Conservation (phyloP, 1,140 invertebrate species). For the Cryptotermes secundus region DNA sequence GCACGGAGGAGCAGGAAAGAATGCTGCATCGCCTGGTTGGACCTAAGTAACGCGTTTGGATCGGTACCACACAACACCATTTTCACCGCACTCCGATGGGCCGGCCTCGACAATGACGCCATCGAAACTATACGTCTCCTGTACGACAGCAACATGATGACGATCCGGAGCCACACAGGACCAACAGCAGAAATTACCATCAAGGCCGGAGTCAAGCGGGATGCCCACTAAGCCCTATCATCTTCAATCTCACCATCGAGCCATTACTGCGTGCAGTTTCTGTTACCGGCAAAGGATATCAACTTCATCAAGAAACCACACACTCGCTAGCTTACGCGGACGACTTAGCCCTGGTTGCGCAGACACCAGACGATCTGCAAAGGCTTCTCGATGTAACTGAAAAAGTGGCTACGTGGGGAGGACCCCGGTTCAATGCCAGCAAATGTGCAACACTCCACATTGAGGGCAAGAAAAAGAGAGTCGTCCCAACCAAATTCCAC, state of each 20-base stretch:
- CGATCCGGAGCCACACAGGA: neutral
- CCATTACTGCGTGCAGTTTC: constrained; percentile 22
- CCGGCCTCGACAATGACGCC: neutral
- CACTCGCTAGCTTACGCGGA: constrained; percentile 36
- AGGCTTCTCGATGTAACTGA: neutral
- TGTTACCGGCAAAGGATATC: neutral
- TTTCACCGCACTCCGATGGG: neutral
- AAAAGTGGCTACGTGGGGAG: neutral
- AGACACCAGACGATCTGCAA: constrained; percentile 24
- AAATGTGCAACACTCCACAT: constrained; percentile 30
- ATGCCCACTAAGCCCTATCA: constrained; percentile 40
- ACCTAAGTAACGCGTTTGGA: constrained; percentile 24
- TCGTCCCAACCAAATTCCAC: neutral
- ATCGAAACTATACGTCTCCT: constrained; percentile 13
- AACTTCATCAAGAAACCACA: neutral
- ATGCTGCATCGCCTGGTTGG: constrained; percentile 31
- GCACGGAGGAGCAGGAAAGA: neutral
- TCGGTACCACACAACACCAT: constrained; percentile 33
- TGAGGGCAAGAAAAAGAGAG: neutral
- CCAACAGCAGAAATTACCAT: constrained; percentile 39
- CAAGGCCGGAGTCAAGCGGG: constrained; percentile 42
- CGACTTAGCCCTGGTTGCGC: constrained; percentile 36
- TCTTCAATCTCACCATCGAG: constrained; percentile 45
- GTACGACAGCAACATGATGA: constrained; percentile 30
- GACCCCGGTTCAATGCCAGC: neutral